Conservation (phyloP, 2,888 invertebrate species). For the Pantelozetes paolii region DNA sequence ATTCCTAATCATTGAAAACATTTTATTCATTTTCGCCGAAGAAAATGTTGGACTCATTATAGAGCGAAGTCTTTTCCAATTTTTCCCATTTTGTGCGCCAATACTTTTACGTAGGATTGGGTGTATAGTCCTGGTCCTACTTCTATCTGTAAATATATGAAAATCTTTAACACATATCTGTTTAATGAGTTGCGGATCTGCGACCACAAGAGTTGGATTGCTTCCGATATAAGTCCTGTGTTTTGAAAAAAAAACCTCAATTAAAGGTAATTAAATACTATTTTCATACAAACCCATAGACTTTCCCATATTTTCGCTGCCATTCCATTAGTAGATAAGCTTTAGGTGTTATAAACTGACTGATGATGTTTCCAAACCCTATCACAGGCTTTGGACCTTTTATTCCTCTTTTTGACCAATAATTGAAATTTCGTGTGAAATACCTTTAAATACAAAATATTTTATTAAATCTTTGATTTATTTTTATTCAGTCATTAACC, state of each 20-base stretch:
- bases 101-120: background rate
- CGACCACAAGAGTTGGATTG: background rate
- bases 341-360: background rate
- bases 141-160: background rate
- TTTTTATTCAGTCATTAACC: too few relatives aligned
- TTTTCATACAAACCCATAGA: background rate
- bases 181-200: background rate
- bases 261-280: background rate
- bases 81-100: background rate
- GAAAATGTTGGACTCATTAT: background rate
- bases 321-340: background rate
- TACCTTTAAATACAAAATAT: background rate
- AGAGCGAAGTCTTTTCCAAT: background rate
- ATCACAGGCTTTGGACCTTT: background rate
- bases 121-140: background rate
- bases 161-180: background rate
- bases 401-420: background rate
- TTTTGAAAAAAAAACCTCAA: background rate
- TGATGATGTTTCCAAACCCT: background rate
- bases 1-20: background rate
- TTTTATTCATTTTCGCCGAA: conserved; percentile 9
- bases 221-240: background rate
- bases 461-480: too few relatives aligned
- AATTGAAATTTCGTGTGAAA: background rate
- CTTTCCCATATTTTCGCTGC: background rate